phyloP scores from a whole-genome alignment of 2,113 vertebrate genomes.

The Phoenicopterus ruber region DNA sequence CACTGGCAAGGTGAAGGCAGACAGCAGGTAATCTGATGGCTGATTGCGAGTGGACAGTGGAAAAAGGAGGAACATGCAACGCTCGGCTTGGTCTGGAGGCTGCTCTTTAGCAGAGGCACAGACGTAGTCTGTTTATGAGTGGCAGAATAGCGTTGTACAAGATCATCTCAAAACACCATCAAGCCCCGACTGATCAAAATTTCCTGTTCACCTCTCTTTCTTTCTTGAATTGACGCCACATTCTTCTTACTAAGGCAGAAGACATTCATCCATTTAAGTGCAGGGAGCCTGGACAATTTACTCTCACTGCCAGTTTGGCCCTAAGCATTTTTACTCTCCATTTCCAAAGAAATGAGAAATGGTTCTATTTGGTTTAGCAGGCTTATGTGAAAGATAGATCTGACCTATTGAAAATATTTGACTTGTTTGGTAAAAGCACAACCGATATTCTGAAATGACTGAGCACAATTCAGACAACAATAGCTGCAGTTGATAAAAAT shows the following conservation, averaged over 20 bases:
- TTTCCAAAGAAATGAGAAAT: conserved; percentile 47
- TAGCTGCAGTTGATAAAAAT: conserved; percentile 38
- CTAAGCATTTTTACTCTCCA: conserved; percentile 21
- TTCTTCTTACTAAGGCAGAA: conserved; percentile 6
- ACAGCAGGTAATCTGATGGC: neutral
- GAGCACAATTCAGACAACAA: conserved; percentile 40
- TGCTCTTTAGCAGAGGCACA: neutral
- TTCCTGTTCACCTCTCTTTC: neutral
- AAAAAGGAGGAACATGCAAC: neutral
- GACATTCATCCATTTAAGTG: conserved; percentile 29
- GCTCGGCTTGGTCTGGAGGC: neutral
- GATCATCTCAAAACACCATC: neutral
- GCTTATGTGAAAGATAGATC: conserved; percentile 44
- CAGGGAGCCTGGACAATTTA: conserved; percentile 25
- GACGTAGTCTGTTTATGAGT: neutral
- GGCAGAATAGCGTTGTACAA: neutral
- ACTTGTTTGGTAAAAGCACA: conserved; percentile 31
- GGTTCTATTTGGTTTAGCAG: conserved; percentile 22
- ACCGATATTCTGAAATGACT: conserved; percentile 21
- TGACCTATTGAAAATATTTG: conserved; percentile 53
- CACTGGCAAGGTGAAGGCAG: neutral
- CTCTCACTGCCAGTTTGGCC: conserved; percentile 7
- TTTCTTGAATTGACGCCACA: neutral
- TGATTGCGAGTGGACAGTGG: accelerated
- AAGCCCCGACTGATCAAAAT: neutral